Percentiles rank a stretch among this genome's conserved stretches.
Evolutionary conservation across 2,113 vertebrate species (phyloP).

Genomic region (Seriola dumerili): DNA sequence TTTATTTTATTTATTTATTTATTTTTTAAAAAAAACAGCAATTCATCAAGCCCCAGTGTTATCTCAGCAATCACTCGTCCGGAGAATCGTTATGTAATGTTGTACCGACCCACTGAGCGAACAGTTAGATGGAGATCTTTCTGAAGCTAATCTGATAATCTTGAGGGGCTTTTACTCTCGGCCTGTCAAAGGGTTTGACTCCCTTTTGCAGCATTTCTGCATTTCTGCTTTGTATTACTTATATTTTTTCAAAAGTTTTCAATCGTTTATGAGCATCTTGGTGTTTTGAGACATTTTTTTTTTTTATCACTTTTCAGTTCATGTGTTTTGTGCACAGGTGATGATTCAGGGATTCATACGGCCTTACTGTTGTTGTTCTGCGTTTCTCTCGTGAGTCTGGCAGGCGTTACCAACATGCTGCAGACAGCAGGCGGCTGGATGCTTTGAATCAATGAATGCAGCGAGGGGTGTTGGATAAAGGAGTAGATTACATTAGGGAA

Average conservation of each 20-base stretch:
- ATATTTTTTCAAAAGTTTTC: neutral
- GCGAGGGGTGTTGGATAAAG: slow-evolving; percentile 41
- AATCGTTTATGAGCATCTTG: too few relatives aligned
- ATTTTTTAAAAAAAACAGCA: neutral
- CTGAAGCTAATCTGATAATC: slow-evolving; percentile 69
- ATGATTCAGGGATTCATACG: slow-evolving; percentile 13
- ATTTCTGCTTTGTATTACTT: neutral
- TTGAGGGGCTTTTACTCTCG: slow-evolving; percentile 30
- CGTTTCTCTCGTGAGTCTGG: neutral
- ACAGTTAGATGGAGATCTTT: slow-evolving; percentile 41
- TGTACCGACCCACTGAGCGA: slow-evolving; percentile 22
- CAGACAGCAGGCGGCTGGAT: slow-evolving; percentile 29
- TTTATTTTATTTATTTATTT: neutral
- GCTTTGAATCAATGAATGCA: slow-evolving; percentile 45
- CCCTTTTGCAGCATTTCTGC: neutral
- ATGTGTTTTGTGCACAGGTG: neutral
- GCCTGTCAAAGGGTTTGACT: slow-evolving; percentile 34
- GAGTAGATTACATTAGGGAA: slow-evolving; percentile 71
- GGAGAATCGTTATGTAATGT: slow-evolving; percentile 20
- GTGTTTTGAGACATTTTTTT: neutral
- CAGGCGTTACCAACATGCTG: neutral
- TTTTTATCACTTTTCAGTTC: neutral
- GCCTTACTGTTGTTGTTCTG: neutral
- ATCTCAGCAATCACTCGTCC: slow-evolving; percentile 16
- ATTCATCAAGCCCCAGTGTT: slow-evolving; percentile 15